Conservation (phyloP, 2,888 invertebrate species). For the Trachelus iudaicus region DNA sequence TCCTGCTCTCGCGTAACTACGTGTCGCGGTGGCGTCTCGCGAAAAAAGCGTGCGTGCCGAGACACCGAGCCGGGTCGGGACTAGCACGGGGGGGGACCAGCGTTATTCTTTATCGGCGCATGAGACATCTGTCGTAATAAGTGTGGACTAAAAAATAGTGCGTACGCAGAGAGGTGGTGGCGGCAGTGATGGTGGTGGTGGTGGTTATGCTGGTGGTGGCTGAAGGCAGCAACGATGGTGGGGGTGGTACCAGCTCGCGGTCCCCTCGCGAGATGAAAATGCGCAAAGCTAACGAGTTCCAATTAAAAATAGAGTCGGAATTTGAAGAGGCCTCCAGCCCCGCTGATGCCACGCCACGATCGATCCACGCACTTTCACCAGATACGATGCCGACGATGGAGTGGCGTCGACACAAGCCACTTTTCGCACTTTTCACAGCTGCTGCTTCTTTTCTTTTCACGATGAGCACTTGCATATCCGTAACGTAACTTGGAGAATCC, state of each 20-base stretch:
- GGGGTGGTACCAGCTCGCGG: slow-evolving; percentile 16
- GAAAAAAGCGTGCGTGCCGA: slow-evolving; percentile 10
- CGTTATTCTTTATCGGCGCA: slow-evolving; percentile 66
- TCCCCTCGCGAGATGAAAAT: slow-evolving; percentile 70
- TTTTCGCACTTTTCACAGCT: too few relatives aligned
- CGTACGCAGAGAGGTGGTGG: slow-evolving; percentile 64
- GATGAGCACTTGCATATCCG: too few relatives aligned
- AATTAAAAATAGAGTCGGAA: slow-evolving; percentile 69
- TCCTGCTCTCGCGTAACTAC: too few relatives aligned
- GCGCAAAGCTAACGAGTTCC: slow-evolving; percentile 71
- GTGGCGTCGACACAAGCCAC: too few relatives aligned
- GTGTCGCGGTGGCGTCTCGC: background rate
- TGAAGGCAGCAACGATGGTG: slow-evolving; percentile 12
- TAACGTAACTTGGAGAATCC: too few relatives aligned
- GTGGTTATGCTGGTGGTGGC: slow-evolving; percentile 11
- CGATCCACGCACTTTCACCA: slow-evolving; percentile 3
- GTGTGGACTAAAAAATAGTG: slow-evolving; percentile 75
- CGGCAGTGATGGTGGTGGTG: slow-evolving; percentile 30
- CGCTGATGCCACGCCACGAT: slow-evolving; percentile 3
- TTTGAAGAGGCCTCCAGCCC: slow-evolving; percentile 31
- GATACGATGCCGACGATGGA: too few relatives aligned
- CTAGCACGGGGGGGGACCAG: slow-evolving; percentile 36
- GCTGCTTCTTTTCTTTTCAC: too few relatives aligned
- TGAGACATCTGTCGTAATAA: slow-evolving; percentile 76
- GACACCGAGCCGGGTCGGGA: slow-evolving; percentile 48